Evolutionary conservation across 1,140 invertebrate species (phyloP).

Genomic region (Rhysida immarginata): DNA sequence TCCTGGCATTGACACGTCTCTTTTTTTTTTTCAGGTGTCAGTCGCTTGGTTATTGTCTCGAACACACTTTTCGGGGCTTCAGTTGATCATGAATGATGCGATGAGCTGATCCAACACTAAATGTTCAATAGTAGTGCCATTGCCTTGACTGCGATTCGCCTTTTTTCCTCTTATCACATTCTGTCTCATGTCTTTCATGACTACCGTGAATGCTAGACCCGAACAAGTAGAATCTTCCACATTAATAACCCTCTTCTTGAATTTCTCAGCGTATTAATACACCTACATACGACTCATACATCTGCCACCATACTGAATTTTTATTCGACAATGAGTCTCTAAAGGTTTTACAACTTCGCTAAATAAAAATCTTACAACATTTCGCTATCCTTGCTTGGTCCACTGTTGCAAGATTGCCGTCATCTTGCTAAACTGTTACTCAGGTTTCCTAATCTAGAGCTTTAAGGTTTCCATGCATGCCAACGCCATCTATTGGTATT

Average conservation of each 20-base stretch:
- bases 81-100: background rate
- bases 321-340: slow-evolving; percentile 2
- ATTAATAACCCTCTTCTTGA: background rate
- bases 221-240: background rate
- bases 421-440: background rate
- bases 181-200: background rate
- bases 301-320: background rate
- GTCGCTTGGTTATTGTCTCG: background rate
- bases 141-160: background rate
- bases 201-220: background rate
- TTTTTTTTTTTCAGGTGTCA: background rate
- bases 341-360: background rate
- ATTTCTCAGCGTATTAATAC: background rate
- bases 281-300: background rate
- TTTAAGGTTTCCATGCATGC: background rate
- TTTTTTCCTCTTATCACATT: background rate
- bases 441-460: background rate
- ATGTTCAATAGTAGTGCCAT: background rate
- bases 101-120: background rate
- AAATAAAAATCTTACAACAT: slow-evolving; percentile 5
- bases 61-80: background rate
- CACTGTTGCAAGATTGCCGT: slow-evolving; percentile 1
- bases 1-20: background rate
- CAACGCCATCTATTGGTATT: slow-evolving; percentile 6
- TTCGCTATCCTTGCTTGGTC: background rate